Evolutionary conservation across 2,888 invertebrate species (phyloP).

Genomic region (Tryphoninae sp.): DNA sequence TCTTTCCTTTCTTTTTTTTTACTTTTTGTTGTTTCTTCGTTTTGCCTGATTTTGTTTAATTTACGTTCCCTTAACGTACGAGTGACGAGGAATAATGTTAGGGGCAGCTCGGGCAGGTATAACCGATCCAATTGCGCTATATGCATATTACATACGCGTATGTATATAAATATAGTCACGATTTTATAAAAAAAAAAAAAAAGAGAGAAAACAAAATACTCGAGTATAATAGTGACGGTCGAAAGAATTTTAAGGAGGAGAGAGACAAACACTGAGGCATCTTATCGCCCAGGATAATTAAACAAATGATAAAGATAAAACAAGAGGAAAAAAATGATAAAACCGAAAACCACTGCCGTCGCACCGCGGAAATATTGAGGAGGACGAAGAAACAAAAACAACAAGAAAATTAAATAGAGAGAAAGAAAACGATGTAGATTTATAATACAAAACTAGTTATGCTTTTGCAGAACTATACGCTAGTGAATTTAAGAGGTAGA

Average conservation of each 20-base stretch:
- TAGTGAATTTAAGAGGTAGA: constrained; percentile 52
- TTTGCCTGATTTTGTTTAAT: constrained; percentile 58
- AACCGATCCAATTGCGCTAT: constrained; percentile 77
- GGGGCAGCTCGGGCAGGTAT: constrained; percentile 81
- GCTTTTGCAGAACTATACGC: constrained; percentile 60
- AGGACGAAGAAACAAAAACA: background rate
- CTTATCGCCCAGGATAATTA: constrained; percentile 12
- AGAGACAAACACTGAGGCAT: constrained; percentile 12
- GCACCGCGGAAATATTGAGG: constrained; percentile 36
- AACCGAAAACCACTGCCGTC: constrained; percentile 36
- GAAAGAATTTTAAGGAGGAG: constrained; percentile 26
- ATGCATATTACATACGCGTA: constrained; percentile 76
- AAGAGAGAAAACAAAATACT: constrained; percentile 46
- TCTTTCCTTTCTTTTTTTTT: constrained; percentile 32
- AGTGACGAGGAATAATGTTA: constrained; percentile 72
- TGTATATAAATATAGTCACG: constrained; percentile 75
- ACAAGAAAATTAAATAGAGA: background rate
- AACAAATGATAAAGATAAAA: too few species aligned
- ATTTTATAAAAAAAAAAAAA: constrained; percentile 69
- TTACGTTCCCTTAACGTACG: constrained; percentile 67
- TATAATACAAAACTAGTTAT: constrained; percentile 56
- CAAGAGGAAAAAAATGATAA: constrained; percentile 7
- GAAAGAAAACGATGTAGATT: constrained; percentile 39
- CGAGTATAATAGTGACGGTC: constrained; percentile 43
- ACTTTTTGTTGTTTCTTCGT: constrained; percentile 49